Base-by-base conservation (phyloP, 2,113 vertebrate genomes). In the Pitta sordida region DNA sequence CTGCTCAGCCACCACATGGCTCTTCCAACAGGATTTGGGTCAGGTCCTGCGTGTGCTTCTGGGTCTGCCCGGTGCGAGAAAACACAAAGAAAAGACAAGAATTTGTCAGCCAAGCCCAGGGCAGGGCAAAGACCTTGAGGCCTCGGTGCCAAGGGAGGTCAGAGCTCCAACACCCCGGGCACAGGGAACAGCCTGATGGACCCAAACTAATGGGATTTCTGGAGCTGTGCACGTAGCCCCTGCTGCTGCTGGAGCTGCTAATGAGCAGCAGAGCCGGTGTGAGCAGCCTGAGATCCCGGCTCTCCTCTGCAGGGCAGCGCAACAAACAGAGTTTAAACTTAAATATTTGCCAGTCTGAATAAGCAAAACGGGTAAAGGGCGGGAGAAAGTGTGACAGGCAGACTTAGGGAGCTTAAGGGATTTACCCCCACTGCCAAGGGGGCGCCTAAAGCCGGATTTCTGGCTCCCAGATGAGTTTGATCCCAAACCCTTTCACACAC, bases 241-340 rank as follows among this genome's bases (percentile, higher is more conserved):
- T 20, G 59, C n/a, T 41, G 30, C 17, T 53, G 68, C 1, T 9
- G 39, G 32, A 8, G 65, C 71, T 46, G 43, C 51, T 56, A 43
- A n/a, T 0, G 7, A 74, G 60, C 70, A 30, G 75, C 34, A 29
- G 30, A 0, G 15, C 4, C 13, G 21, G 46, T 13, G 2, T 0
- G 37, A 39, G 30, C 53, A 59, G 70, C 36, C 55, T 37, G 56
- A 30, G 34, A 24, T 4, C 55, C 2, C 8, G 74, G 55, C 71
- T 59, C 48, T 32, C 34, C 39, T 80, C 74, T 6, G 17, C 58
- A 4, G 36, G 15, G 16, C 1, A 16, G 26, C 0, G n/a, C 37
- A 10, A 13, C 29, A 12, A 32, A 15, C 13, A 4, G 19, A 6
- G 51, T 34, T 16, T 4, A 56, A 41, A 23, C 26, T 4, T 4